Percentiles rank a stretch among this genome's conserved stretches.
These are phyloP conservation scores for Parnassius glacialis DNA, from an alignment of 2,888 invertebrate species.

Conservation along the genomic window DNA sequence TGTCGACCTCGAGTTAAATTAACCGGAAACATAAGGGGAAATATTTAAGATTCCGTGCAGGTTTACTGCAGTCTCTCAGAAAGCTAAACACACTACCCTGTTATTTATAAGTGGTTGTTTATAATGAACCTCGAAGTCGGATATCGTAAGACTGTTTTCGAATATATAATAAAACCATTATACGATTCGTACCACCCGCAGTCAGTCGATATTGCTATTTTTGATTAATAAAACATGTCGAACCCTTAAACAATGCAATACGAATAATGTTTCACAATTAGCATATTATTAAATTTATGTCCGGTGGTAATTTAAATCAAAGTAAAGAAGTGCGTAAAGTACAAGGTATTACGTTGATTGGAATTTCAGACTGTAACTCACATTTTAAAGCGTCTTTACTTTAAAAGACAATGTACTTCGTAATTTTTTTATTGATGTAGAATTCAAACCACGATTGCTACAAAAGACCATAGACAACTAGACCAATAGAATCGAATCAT, in stretches of 20 bases:
- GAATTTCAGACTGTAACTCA: too few species aligned
- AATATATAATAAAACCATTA: not conserved
- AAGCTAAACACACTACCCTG: slow-evolving; percentile 45
- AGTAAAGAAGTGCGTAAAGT: too few species aligned
- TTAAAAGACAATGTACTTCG: too few species aligned
- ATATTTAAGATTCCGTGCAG: slow-evolving; percentile 72
- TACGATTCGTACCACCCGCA: slow-evolving; percentile 3
- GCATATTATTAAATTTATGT: not conserved
- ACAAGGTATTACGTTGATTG: too few species aligned
- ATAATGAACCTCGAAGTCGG: not conserved
- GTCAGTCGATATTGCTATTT: slow-evolving; percentile 6
- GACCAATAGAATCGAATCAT: too few species aligned
- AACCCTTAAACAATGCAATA: slow-evolving; percentile 7
- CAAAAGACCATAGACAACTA: too few species aligned
- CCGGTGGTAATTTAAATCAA: too few species aligned
- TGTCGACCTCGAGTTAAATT: slow-evolving; percentile 72
- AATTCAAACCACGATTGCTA: too few species aligned
- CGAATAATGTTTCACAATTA: not conserved
- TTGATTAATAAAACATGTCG: slow-evolving; percentile 13
- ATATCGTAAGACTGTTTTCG: not conserved
- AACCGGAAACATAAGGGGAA: slow-evolving; percentile 74
- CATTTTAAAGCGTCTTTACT: too few species aligned
- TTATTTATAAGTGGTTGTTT: slow-evolving; percentile 8
- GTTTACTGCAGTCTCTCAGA: slow-evolving; percentile 43
- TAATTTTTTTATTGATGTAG: too few species aligned